These are phyloP conservation scores for Ariopsis seemanni DNA, from an alignment of 2,113 vertebrate genomes.

Conservation along the genomic window DNA sequence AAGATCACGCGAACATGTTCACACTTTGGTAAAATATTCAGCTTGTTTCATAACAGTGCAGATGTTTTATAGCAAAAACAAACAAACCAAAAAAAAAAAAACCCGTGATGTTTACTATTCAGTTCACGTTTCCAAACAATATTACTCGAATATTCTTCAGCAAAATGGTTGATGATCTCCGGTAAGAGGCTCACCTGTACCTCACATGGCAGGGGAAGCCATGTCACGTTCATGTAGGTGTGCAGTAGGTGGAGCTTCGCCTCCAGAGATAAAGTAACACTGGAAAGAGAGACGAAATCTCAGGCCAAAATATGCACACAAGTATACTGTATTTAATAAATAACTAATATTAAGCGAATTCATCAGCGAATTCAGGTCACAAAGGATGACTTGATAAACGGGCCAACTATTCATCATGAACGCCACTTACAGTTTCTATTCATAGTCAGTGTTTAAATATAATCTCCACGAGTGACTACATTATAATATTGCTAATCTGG, in stretches of 20 bases:
- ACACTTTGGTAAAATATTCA: neutral
- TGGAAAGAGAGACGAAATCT: slow-evolving; percentile 51
- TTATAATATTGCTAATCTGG: slow-evolving; percentile 60
- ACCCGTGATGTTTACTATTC: neutral
- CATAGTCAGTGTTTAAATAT: slow-evolving; percentile 60
- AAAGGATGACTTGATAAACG: neutral
- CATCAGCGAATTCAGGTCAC: neutral
- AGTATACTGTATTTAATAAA: neutral
- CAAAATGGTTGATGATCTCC: neutral
- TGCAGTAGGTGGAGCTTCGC: slow-evolving; percentile 93
- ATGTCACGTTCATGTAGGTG: slow-evolving; percentile 92
- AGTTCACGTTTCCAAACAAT: neutral
- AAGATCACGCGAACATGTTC: neutral
- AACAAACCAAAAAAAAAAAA: too few species aligned
- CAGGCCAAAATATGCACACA: neutral
- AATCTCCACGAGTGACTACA: slow-evolving; percentile 60
- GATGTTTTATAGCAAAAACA: too few species aligned
- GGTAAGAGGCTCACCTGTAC: slow-evolving; percentile 68
- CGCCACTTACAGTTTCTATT: slow-evolving; percentile 50
- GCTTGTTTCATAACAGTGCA: too few species aligned
- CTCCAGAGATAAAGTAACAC: slow-evolving; percentile 89
- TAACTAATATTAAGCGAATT: neutral
- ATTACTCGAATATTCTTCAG: neutral
- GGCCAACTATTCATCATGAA: neutral
- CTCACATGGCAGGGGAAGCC: slow-evolving; percentile 90